Base-by-base conservation (phyloP, 2,888 invertebrate species). In the Tillus elongatus region DNA sequence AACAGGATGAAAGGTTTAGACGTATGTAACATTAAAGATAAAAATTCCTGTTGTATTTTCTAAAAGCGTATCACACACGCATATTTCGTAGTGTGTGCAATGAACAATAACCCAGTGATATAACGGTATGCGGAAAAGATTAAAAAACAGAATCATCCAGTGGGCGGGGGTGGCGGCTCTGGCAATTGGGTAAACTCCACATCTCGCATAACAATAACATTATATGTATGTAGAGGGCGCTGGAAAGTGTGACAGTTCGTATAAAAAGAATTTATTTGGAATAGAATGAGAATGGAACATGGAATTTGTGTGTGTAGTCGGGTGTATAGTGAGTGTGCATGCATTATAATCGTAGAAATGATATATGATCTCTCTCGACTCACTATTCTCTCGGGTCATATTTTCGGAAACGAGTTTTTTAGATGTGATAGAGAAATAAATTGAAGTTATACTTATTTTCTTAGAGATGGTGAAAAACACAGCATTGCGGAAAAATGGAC, bases 371-470 rank as follows among this genome's bases (percentile, higher is more conserved):
- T 50, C 41, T 45, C 46, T 43, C 43, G 44, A 43, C 50, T 51
- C 52, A 43, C 51, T 44, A 42, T 39, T 53, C 54, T 53, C 54
- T 43, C 35, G 55, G 54, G 54, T 45, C 50, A 52, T 47, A 52
- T 55, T 55, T 55, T 54, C 53, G 50, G 51, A 54, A 54, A 54
- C 54, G 55, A 54, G 53, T 53, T 55, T 55, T 51, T 52, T 41
- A 34, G 39, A 40, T 37, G 44, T 44, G 45, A 44, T 41, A 37
- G 42, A 41, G 45, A 45, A 51, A 49, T 51, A 53, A 50, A 51
- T 50, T 51, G 50, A 49, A 51, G 43, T 50, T 51, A n/a, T 19
- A 19, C 6, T 19, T 19, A 19, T 19, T 19, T 19, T 19, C n/a
- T n/a, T n/a, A n/a, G n/a, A n/a, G n/a, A n/a, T n/a, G n/a, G n/a